Evolutionary conservation across 2,113 vertebrate species (phyloP).

Genomic region (Vimba vimba): DNA sequence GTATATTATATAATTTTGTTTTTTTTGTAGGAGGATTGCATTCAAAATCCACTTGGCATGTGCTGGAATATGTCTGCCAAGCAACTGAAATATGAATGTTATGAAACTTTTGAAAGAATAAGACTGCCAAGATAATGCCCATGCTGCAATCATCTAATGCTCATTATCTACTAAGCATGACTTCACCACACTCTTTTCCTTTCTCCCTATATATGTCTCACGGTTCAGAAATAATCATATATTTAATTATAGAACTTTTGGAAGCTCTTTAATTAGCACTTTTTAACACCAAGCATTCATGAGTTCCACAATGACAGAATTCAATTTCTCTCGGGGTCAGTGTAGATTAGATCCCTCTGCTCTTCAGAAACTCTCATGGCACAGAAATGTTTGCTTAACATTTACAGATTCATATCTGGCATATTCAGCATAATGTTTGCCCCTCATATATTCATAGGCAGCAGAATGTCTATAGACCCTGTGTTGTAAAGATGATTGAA

Average conservation of each 20-base stretch:
- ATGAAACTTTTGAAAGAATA: background rate
- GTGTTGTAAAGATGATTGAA: background rate
- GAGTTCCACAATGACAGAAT: background rate
- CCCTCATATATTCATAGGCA: background rate
- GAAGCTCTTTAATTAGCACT: background rate
- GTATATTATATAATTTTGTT: no score
- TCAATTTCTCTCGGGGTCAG: background rate
- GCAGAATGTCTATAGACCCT: background rate
- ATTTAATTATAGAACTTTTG: background rate
- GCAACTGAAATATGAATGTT: no score
- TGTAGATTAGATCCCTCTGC: background rate
- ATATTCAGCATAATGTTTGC: conserved; percentile 1
- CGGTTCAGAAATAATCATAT: background rate
- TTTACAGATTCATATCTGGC: background rate
- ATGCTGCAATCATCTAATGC: background rate
- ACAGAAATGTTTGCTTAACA: background rate
- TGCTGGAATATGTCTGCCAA: background rate
- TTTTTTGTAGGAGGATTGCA: background rate
- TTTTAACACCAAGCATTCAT: background rate
- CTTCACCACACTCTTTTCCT: background rate
- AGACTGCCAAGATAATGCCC: background rate
- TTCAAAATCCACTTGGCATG: background rate
- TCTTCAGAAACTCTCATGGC: background rate
- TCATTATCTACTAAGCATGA: background rate
- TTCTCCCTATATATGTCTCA: background rate